Base-by-base conservation (phyloP, 1,140 invertebrate species). In the Camponotus vicinus region DNA sequence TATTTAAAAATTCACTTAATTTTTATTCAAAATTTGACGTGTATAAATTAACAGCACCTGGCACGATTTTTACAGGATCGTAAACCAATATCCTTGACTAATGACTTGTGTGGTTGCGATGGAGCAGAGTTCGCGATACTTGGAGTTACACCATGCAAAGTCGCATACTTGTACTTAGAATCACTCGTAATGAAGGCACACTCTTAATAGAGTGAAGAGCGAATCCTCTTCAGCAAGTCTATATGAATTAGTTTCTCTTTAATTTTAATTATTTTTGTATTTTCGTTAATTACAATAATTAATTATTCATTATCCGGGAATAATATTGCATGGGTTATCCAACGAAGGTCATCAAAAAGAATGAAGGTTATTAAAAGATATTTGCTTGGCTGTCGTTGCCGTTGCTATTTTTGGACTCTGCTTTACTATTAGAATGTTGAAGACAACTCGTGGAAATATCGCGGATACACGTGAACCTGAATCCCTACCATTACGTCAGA, bases 321-420 rank as follows among this genome's bases (percentile, higher is more conserved):
- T 5, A 13, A 2, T 57, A 1, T 21, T 42, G 8, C 40, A 21
- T n/a, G 15, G 8, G 9, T 3, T 21, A 59, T 7, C 34, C 15
- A 57, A 27, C 52, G 70, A 88, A 88, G 83, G 84, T 87, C 77
- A 73, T 37, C 55, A 57, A 18, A 61, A 66, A 78, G 78, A 86
- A 90, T 82, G 64, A 77, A 86, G 42, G 66, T 80, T 90, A 90
- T 91, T 88, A 82, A 73, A 90, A 91, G 89, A 80, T 78, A 79
- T 86, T 85, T 77, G 77, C 49, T 88, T 90, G 90, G 90, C 90
- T 76, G 86, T 64, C 18, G 64, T 70, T 45, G 69, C 75, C 13
- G 40, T 70, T 55, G 69, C 69, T 83, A 83, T 83, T 83, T 83
- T 11, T 34, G 57, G 32, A 34, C 18, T 15, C 27, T 59, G 67